Evolutionary conservation across 2,888 invertebrate species (phyloP), one percentile per base, ranked within the genome.

Genomic region (Busseola fusca): DNA sequence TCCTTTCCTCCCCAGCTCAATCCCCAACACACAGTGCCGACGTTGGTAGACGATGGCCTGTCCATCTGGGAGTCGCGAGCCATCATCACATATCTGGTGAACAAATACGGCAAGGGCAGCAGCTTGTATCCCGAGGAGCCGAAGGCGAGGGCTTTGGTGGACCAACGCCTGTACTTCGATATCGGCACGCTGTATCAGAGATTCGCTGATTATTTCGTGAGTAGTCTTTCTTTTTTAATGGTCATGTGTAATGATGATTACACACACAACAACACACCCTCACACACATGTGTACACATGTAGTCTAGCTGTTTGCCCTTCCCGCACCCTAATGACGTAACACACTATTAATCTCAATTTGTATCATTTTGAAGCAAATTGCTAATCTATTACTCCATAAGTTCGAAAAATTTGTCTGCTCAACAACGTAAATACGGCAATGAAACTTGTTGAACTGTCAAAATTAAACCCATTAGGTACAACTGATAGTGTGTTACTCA

Each of bases 11-110:
- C 91, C 27, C 92, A 98, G 98, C 92, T 98, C 58, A 98, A 98
- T 91, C 98, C 98, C 0, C 98, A 98, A 93, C 98, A 98, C 91
- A 97, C 97, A 52, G 96, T 98, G 76, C 98, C 98, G 14, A 98
- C 98, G 0, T 91, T 98, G 70, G 97, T 97, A 78, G 98, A 98
- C 93, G 97, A 98, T 87, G 98, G 98, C 0, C 97, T 98, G 88
- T 93, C 96, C 14, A 91, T 99, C 74, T 98, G 97, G 96, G 98
- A 99, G 94, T 98, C 98, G 64, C 97, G 98, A 59, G 97, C 98
- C 79, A 98, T 98, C 89, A 96, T 97, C 91, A 96, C 96, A 1
- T 98, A 98, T 92, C 96, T 98, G 88, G 97, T 96, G 48, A 97
- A 97, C 92, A 97, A 97, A 88, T 98, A 98, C 90, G 98, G 97